These are phyloP conservation scores for Calosoma granatense DNA, from an alignment of 1,140 invertebrate species.

Conservation along the genomic window DNA sequence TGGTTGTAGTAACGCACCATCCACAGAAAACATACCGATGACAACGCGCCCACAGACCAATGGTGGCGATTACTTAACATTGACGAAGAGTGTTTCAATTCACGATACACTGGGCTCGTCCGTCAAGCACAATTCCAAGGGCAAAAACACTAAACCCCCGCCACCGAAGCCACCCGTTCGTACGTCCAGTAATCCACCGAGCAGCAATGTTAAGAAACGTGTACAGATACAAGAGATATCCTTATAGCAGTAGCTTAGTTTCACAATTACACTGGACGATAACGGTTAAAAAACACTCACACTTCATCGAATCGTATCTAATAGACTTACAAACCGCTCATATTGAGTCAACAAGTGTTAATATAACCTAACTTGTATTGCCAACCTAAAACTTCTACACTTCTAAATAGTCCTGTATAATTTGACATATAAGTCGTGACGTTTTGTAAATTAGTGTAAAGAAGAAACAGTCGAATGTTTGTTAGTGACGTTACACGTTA, in stretches of 20 bases:
- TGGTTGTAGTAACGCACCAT: slow-evolving; percentile 15
- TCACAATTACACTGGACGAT: no score
- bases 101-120: slow-evolving; percentile 18
- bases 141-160: slow-evolving; percentile 26
- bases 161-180: slow-evolving; percentile 28
- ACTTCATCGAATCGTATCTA: no score
- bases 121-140: not conserved
- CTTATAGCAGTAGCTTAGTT: slow-evolving; percentile 47
- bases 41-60: slow-evolving; percentile 30
- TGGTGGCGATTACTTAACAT: slow-evolving; percentile 28
- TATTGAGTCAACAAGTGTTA: no score
- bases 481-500: no score
- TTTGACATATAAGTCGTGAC: no score
- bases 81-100: slow-evolving; percentile 26
- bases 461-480: no score
- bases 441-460: no score
- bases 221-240: slow-evolving; percentile 57
- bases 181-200: slow-evolving; percentile 32
- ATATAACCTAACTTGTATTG: no score
- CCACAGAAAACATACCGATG: slow-evolving; percentile 34
- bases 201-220: slow-evolving; percentile 47
- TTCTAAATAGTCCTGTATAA: no score
- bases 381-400: no score
- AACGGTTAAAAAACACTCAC: no score
- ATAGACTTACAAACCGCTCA: no score